These are phyloP conservation scores for Caradrina kadenii DNA, from an alignment of 2,888 invertebrate genomes.

Conservation along the genomic window DNA sequence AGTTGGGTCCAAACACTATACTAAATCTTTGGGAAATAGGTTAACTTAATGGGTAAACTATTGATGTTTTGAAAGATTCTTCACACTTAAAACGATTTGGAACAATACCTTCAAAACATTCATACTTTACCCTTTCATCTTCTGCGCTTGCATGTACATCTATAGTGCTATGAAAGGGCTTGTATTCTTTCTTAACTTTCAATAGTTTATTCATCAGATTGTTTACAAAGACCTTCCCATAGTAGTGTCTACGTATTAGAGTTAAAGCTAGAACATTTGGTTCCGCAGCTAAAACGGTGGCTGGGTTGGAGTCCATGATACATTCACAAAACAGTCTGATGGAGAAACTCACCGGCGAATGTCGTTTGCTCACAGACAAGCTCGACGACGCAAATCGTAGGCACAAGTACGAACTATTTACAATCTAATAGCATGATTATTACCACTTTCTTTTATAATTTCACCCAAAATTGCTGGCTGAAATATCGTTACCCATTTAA, in stretches of 20 bases:
- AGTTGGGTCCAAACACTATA: conserved; percentile 41
- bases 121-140: conserved; percentile 90
- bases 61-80: conserved; percentile 88
- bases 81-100: conserved; percentile 57
- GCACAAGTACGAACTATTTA: conserved; percentile 94
- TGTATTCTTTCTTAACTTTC: conserved; percentile 82
- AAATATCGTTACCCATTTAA: conserved; percentile 85
- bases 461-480: conserved; percentile 65
- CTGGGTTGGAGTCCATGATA: conserved; percentile 97
- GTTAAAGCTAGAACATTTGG: conserved; percentile 83
- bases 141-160: conserved; percentile 84
- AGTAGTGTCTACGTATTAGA: conserved; percentile 61
- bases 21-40: conserved; percentile 49
- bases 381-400: conserved; percentile 96
- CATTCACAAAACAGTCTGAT: conserved; percentile 97
- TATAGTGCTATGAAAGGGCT: conserved; percentile 85
- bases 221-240: conserved; percentile 72
- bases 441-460: conserved; percentile 58
- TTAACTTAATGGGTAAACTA: conserved; percentile 88
- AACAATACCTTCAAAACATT: conserved; percentile 86
- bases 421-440: conserved; percentile 81
- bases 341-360: conserved; percentile 97
- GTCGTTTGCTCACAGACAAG: conserved; percentile 96
- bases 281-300: conserved; percentile 95
- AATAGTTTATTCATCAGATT: conserved; percentile 94